A percentile compares a stretch with the other conserved stretches of the same genome.
These are phyloP conservation scores for Andrena marginata DNA, from an alignment of 2,888 invertebrate species.

Conservation along the genomic window DNA sequence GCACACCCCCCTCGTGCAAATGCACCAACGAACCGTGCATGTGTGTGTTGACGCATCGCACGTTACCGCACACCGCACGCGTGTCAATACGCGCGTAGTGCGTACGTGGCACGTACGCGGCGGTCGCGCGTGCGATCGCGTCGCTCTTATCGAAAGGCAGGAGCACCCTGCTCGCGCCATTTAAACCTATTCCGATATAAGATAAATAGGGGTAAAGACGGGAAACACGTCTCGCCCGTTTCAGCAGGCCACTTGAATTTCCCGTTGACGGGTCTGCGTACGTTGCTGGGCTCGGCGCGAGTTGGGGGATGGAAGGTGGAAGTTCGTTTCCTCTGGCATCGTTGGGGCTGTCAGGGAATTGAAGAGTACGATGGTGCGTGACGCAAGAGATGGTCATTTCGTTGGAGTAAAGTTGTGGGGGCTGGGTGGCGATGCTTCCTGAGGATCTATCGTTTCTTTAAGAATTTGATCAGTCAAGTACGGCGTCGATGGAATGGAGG, in stretches of 20 bases:
- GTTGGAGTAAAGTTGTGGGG: too few relatives aligned
- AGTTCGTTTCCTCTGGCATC: too few relatives aligned
- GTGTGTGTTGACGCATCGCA: conserved; percentile 40
- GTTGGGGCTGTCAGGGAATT: too few relatives aligned
- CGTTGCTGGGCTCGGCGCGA: too few relatives aligned
- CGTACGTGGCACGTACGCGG: neutral
- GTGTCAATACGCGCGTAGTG: conserved; percentile 56
- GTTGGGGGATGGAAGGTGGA: too few relatives aligned
- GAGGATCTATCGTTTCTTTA: too few relatives aligned
- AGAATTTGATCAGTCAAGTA: too few relatives aligned
- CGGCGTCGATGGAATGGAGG: too few relatives aligned
- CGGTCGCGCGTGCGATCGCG: conserved; percentile 9
- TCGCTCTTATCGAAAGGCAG: conserved; percentile 7
- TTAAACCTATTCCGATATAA: neutral
- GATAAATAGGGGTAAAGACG: neutral
- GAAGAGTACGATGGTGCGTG: too few relatives aligned
- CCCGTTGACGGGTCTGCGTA: neutral
- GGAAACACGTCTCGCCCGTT: neutral
- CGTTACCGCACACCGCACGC: conserved; percentile 49
- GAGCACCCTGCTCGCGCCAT: neutral
- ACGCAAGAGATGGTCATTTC: too few relatives aligned
- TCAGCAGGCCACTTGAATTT: neutral
- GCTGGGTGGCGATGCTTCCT: too few relatives aligned
- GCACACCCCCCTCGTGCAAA: conserved; percentile 19
- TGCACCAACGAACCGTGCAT: conserved; percentile 31